These are phyloP conservation scores for Oncorhynchus keta DNA, from an alignment of 2,113 vertebrate species.

Conservation along the genomic window DNA sequence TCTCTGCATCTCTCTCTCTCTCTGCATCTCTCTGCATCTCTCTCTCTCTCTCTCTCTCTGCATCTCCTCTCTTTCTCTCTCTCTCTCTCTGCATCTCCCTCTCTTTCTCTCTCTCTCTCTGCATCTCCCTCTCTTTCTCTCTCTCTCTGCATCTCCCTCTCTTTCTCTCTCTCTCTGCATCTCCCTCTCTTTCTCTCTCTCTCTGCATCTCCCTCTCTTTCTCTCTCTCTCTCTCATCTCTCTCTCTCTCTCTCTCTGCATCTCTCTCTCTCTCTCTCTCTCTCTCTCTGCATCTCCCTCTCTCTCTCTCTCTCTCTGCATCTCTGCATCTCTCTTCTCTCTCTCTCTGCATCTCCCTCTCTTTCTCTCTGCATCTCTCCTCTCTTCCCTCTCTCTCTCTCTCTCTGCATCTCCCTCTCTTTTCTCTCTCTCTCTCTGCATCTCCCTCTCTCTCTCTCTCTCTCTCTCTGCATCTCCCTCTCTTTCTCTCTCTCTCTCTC, in stretches of 20 bases:
- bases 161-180: no score
- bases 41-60: no score
- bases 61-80: no score
- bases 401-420: no score
- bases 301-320: no score
- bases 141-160: conserved; percentile 33
- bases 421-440: not conserved
- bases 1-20: conserved; percentile 1
- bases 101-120: conserved; percentile 12
- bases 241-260: not conserved
- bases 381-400: conserved; percentile 27
- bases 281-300: not conserved
- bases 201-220: no score
- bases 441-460: conserved; percentile 3
- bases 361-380: conserved; percentile 16
- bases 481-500: not conserved
- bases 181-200: no score
- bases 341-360: conserved; percentile 14
- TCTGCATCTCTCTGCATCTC: no score
- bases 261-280: not conserved
- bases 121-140: no score
- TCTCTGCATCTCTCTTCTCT: no score
- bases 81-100: no score
- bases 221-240: conserved; percentile 24
- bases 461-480: not conserved